Evolutionary conservation across 2,888 invertebrate genomes (phyloP), one percentile per base, ranked within the genome.

Genomic region (Phyllotreta cruciferae): DNA sequence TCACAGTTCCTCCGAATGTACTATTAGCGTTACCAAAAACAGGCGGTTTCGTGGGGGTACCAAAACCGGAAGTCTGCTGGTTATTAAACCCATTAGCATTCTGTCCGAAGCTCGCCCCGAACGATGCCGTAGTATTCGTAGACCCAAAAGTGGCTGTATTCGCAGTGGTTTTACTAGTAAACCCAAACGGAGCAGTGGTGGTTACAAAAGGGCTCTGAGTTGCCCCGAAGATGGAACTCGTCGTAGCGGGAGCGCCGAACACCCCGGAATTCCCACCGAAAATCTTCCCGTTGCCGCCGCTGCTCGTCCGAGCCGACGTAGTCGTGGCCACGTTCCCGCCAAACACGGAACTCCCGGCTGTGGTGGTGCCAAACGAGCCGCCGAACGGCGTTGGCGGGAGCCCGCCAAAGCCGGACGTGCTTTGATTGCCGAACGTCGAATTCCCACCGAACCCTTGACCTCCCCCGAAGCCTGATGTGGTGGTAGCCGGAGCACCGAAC

Each of bases 1-100:
- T 14, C 1, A 45, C 9, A 53, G 35, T 53, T 38, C 53, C 60
- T 54, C 52, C 62, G 45, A 66, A 63, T 13, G 49, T 37, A 5
- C 42, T 7, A 35, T 52, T 58, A 3, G 57, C 38, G 13, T 62
- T 60, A 8, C 62, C 64, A 42, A 64, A 64, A 13, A 50, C 10
- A n/a, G 56, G 45, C 35, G 64, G 72, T 73, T 69, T 78, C 78
- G 60, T 79, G 74, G 57, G 52, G 14, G 62, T 60, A 35, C 68
- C 66, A 61, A 68, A 65, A 62, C 60, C 57, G n/a, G 63, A 35
- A 49, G 66, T n/a, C 13, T 37, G 52, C n/a, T 44, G 52, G 24
- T 36, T 13, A 14, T 44, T 37, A 44, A 60, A 60, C 36, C 44
- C 60, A 54, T 56, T 64, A 55, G 8, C 60, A 47, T 67, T 64